A percentile compares a stretch with the other conserved stretches of the same genome.
Conservation (phyloP, 2,113 vertebrate species). For the Eleginops maclovinus region DNA sequence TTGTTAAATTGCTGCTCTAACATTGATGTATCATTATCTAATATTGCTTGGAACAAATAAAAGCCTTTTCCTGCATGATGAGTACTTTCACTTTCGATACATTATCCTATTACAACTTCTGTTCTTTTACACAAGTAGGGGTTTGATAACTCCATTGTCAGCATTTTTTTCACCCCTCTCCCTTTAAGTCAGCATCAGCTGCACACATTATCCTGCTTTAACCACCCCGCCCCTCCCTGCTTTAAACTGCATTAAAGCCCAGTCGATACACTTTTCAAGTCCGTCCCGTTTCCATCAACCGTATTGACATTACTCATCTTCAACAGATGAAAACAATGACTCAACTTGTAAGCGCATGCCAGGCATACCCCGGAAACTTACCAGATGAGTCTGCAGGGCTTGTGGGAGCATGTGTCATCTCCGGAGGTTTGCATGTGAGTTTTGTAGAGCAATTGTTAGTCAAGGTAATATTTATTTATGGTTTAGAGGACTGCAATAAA, state of each 20-base stretch:
- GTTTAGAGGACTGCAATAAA: neutral
- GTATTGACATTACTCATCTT: constrained; percentile 46
- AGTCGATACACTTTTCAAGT: constrained; percentile 29
- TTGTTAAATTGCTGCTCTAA: neutral
- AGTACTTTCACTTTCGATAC: neutral
- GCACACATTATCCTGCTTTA: neutral
- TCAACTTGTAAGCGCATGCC: constrained; percentile 69
- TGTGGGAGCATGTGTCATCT: constrained; percentile 69
- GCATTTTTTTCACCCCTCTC: neutral
- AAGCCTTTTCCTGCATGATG: neutral
- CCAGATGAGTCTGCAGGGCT: constrained; percentile 45
- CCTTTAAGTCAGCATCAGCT: neutral
- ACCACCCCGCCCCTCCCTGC: constrained; percentile 10
- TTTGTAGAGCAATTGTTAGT: neutral
- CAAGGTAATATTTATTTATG: neutral
- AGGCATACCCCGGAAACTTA: constrained; percentile 51
- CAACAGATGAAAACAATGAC: constrained; percentile 68
- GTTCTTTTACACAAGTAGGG: neutral
- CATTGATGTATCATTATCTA: neutral
- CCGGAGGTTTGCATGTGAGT: constrained; percentile 20
- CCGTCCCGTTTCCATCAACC: constrained; percentile 38
- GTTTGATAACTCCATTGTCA: neutral
- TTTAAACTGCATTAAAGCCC: constrained; percentile 41
- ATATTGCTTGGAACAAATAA: neutral
- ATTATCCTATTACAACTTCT: neutral